These are phyloP conservation scores for Neotoma lepida DNA, from an alignment of 2,113 vertebrate species.

Conservation along the genomic window DNA sequence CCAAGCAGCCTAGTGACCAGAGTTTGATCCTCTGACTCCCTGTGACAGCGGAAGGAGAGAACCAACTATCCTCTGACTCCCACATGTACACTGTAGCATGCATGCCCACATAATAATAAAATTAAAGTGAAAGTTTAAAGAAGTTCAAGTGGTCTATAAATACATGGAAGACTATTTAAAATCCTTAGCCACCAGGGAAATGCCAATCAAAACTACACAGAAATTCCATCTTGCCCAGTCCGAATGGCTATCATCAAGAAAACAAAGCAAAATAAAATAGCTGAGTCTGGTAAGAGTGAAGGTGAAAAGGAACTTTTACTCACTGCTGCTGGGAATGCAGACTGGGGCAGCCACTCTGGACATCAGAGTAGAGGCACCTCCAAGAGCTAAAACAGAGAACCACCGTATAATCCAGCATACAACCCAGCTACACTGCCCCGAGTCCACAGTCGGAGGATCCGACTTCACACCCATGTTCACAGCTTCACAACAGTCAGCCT, in stretches of 20 bases:
- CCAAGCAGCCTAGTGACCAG: not conserved
- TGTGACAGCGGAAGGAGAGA: not conserved
- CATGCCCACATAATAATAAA: not conserved
- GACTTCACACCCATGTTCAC: not conserved
- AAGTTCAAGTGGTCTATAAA: not conserved
- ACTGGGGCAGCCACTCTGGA: not conserved
- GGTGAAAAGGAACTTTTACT: not conserved
- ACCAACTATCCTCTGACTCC: not conserved
- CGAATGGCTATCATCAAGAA: not conserved
- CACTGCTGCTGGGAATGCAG: too few relatives aligned
- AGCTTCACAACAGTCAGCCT: not conserved
- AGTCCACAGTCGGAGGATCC: too few relatives aligned
- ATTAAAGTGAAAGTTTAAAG: not conserved
- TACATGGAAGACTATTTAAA: not conserved
- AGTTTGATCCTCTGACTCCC: not conserved
- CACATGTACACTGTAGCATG: not conserved
- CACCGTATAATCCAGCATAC: rapidly evolving
- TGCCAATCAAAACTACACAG: not conserved
- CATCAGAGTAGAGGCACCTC: not conserved
- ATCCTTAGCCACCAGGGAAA: not conserved
- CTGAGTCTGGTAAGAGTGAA: not conserved
- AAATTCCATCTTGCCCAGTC: not conserved
- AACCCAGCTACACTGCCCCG: not conserved
- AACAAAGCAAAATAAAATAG: too few relatives aligned
- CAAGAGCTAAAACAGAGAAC: not conserved